Percentiles rank a stretch among this genome's conserved stretches.
phyloP scores from a whole-genome alignment of 2,888 invertebrate species.

The Cheilosia scutellata region DNA sequence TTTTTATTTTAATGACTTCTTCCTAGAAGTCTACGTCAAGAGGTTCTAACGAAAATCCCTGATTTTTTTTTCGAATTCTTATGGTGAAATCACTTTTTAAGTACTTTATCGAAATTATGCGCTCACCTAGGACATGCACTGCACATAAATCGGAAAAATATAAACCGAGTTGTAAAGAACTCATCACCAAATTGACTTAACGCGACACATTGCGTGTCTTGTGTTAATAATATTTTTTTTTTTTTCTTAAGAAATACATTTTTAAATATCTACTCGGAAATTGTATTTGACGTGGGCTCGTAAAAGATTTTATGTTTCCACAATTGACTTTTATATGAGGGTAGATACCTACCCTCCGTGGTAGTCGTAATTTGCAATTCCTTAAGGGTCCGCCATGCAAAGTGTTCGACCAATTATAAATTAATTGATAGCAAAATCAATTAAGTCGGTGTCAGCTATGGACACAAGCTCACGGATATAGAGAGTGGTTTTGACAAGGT shows the following conservation, averaged over 20 bases:
- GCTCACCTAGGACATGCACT: no score
- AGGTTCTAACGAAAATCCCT: background rate
- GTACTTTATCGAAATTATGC: background rate
- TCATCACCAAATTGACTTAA: conserved; percentile 4
- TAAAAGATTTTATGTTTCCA: conserved; percentile 13
- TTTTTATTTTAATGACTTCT: conserved; percentile 32
- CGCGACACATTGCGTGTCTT: conserved; percentile 20
- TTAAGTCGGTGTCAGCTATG: conserved; percentile 2
- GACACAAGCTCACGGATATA: background rate
- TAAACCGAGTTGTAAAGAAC: background rate
- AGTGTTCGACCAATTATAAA: conserved; percentile 27
- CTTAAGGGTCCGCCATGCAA: background rate
- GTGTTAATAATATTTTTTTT: conserved; percentile 13
- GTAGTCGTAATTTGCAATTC: conserved; percentile 12
- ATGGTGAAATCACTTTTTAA: background rate
- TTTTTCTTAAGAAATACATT: background rate
- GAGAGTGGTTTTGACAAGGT: background rate
- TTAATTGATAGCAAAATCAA: conserved; percentile 20
- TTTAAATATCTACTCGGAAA: background rate
- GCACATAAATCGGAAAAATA: background rate
- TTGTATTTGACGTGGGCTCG: background rate
- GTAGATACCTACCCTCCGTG: background rate
- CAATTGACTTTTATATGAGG: conserved; percentile 10
- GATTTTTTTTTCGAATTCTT: background rate
- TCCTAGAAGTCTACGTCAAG: background rate